Conservation (phyloP, 2,888 invertebrate genomes). For the Himalopsyche tibetana region DNA sequence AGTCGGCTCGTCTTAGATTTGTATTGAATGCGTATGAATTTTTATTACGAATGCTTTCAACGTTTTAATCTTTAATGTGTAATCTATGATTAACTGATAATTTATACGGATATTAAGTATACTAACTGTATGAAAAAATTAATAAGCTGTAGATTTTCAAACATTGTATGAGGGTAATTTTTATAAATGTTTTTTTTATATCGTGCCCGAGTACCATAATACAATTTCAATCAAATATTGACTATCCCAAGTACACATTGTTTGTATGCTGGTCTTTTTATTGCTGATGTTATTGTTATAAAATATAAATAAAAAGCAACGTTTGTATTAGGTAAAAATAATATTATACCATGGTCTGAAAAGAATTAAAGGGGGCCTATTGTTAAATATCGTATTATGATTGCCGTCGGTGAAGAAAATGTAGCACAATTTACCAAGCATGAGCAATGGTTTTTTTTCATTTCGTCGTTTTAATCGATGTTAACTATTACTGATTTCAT, state of each 20-base stretch:
- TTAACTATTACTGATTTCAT: too few species aligned
- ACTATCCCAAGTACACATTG: background rate
- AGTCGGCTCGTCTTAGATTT: too few species aligned
- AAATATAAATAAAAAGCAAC: background rate
- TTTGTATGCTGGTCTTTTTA: constrained; percentile 19
- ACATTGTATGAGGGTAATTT: background rate
- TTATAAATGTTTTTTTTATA: background rate
- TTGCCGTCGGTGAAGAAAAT: background rate
- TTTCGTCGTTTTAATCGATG: too few species aligned
- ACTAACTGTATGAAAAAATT: too few species aligned
- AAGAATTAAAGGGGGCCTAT: background rate
- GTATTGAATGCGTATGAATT: too few species aligned
- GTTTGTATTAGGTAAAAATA: constrained; percentile 6
- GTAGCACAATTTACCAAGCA: too few species aligned
- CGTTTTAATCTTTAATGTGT: too few species aligned
- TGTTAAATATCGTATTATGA: background rate
- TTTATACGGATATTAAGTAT: too few species aligned
- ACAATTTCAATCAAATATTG: constrained; percentile 17
- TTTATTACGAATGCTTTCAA: too few species aligned
- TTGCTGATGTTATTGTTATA: background rate
- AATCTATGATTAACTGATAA: too few species aligned
- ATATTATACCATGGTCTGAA: background rate
- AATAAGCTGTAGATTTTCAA: background rate
- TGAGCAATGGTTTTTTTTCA: too few species aligned
- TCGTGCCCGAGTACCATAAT: too few species aligned